A percentile compares a stretch with the other conserved stretches of the same genome.
phyloP scores from a whole-genome alignment of 1,140 invertebrate genomes.

The Megathymus violae region DNA sequence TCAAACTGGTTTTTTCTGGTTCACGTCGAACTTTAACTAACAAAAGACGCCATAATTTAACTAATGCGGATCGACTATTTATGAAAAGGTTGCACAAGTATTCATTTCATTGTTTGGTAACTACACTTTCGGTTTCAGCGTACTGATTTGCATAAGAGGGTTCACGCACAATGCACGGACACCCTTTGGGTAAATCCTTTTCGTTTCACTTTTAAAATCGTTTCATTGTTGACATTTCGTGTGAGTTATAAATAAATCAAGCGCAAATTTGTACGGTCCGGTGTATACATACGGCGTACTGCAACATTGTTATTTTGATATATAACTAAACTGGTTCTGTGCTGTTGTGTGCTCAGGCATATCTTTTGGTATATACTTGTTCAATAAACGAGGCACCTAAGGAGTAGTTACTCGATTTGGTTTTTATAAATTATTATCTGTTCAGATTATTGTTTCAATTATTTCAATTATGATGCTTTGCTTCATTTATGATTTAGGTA shows the following conservation, averaged over 20 bases:
- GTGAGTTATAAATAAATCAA: conserved; percentile 81
- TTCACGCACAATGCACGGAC: conserved; percentile 63
- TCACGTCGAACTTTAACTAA: conserved; percentile 44
- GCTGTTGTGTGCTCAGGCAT: not conserved
- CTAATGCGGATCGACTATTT: conserved; percentile 79
- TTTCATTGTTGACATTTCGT: conserved; percentile 79
- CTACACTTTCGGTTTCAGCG: conserved; percentile 79
- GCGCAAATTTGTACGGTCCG: conserved; percentile 66
- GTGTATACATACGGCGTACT: conserved; percentile 42
- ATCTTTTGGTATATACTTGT: not conserved
- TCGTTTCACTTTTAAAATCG: conserved; percentile 79
- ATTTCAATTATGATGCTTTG: too few relatives aligned
- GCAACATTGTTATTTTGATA: conserved; percentile 65
- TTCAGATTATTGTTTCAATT: too few relatives aligned
- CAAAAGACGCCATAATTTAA: conserved; percentile 68
- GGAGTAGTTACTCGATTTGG: too few relatives aligned
- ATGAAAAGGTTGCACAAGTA: conserved; percentile 73
- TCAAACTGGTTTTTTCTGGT: conserved; percentile 56
- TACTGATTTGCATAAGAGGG: conserved; percentile 80
- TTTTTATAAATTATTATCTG: too few relatives aligned
- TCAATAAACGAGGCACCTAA: too few relatives aligned
- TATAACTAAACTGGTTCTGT: conserved; percentile 2
- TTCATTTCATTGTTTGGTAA: conserved; percentile 52
- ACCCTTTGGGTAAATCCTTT: conserved; percentile 77
- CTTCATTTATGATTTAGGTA: too few relatives aligned